phyloP scores from a whole-genome alignment of 1,140 invertebrate genomes.

The Pseudomyrmex dendroicus region DNA sequence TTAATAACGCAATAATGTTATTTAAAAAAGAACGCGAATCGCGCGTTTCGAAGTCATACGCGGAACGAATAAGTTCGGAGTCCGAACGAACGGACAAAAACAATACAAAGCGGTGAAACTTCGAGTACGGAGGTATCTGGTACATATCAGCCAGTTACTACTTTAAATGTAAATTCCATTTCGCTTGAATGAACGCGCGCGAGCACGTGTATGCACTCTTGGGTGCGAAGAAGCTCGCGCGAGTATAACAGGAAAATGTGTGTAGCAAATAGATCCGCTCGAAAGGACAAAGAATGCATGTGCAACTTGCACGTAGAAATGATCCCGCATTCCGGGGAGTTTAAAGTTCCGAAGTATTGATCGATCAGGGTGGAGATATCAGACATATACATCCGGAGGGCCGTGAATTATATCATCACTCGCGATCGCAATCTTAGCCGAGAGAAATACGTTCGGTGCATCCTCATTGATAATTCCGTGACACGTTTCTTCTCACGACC shows the following conservation, averaged over 20 bases:
- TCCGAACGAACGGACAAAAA: slow-evolving; percentile 1
- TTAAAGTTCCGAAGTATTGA: slow-evolving; percentile 52
- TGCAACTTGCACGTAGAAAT: slow-evolving; percentile 43
- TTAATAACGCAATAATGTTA: not conserved
- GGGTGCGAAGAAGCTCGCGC: slow-evolving; percentile 33
- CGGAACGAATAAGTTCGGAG: not conserved
- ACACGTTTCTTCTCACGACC: not conserved
- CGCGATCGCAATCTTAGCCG: slow-evolving; percentile 36
- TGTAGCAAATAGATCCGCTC: slow-evolving; percentile 42
- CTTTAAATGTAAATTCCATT: slow-evolving; percentile 61
- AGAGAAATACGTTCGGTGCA: not conserved
- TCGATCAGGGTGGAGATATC: slow-evolving; percentile 29
- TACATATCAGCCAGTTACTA: slow-evolving; percentile 38
- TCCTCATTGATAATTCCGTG: not conserved
- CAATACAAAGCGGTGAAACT: slow-evolving; percentile 25
- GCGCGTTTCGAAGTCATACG: not conserved
- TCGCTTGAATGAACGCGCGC: slow-evolving; percentile 30
- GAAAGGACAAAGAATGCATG: slow-evolving; percentile 43
- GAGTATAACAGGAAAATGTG: slow-evolving; percentile 40
- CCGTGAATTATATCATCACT: slow-evolving; percentile 40
- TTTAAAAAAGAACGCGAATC: not conserved
- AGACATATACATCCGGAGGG: not conserved
- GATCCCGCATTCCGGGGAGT: slow-evolving; percentile 41
- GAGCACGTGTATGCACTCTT: slow-evolving; percentile 18
- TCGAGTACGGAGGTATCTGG: not conserved